Evolutionary conservation across 2,888 invertebrate genomes (phyloP), one percentile per base, ranked within the genome.

Genomic region (Pseudolycoriella hygida): DNA sequence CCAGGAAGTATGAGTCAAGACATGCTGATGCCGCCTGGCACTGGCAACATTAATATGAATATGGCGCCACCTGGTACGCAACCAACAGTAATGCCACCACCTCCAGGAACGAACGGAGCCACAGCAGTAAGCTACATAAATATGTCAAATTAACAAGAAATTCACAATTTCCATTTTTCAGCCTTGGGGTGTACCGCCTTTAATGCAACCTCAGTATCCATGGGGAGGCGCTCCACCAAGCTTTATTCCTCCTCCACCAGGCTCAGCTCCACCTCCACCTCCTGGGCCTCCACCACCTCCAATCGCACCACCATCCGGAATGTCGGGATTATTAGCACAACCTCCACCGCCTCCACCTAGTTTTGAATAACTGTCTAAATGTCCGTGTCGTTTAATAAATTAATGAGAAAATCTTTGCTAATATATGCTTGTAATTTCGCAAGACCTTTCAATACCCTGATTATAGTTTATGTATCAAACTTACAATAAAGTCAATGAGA

Each of bases 271-370:
- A 14, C 73, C 73, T 2, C 72, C 72, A 17, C 72, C 72, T 1
- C 71, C 66, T 34, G 63, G 63, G 46, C 67, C 60, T 2, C 60
- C 72, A 8, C 34, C 15, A 5, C 34, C 34, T 3, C 34, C 34
- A 12, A 4, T 12, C 11, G 30, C 30, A 39, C 73, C 72, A 2
- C 72, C 62, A 41, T 56, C 76, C n/a, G n/a, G n/a, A 25, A 25
- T 25, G 34, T 14, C 34, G 3, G 34, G 34, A 34, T 12, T 14
- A 14, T 55, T 76, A 43, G 69, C 76, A 19, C 76, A 74, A 31
- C 75, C 75, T 2, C 75, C 75, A 2, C 75, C 76, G 3, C 75
- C 75, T 2, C 75, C 75, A 1, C 72, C 72, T 32, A 45, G 47
- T 39, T 25, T 25, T 25, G 25, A 25, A 25, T 25, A 25, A 25